Conservation (phyloP, 2,888 invertebrate genomes). For the Dolomedes plantarius region DNA sequence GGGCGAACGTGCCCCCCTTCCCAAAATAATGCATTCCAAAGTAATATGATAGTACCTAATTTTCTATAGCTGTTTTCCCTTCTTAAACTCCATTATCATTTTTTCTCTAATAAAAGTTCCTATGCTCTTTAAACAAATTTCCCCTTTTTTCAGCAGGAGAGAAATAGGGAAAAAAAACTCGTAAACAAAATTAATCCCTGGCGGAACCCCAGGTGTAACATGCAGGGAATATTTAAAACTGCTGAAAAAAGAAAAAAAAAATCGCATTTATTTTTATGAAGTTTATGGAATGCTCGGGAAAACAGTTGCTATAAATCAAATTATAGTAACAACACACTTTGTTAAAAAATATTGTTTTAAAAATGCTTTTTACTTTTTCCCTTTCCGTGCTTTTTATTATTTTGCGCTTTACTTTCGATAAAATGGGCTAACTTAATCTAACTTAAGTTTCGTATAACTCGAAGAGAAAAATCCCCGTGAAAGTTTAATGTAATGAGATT, state of each 20-base stretch:
- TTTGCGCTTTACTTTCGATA: not conserved
- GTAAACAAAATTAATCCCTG: not conserved
- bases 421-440: slow-evolving; percentile 6
- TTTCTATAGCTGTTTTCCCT: no score
- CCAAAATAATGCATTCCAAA: no score
- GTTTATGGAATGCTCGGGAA: not conserved
- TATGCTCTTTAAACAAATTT: not conserved
- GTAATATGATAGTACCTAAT: no score
- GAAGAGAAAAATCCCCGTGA: not conserved
- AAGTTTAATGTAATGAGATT: slow-evolving; percentile 14
- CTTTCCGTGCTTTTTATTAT: not conserved
- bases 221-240: no score
- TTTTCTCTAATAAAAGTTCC: not conserved
- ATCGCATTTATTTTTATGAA: not conserved
- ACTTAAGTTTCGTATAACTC: not conserved
- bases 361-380: not conserved
- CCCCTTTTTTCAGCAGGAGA: not conserved
- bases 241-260: no score
- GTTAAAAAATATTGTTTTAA: not conserved
- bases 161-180: not conserved
- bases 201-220: not conserved
- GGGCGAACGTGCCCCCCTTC: no score
- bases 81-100: not conserved
- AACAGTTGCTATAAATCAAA: not conserved
- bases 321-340: not conserved